phyloP scores from a whole-genome alignment of 1,140 invertebrate species.

The Spodoptera frugiperda region DNA sequence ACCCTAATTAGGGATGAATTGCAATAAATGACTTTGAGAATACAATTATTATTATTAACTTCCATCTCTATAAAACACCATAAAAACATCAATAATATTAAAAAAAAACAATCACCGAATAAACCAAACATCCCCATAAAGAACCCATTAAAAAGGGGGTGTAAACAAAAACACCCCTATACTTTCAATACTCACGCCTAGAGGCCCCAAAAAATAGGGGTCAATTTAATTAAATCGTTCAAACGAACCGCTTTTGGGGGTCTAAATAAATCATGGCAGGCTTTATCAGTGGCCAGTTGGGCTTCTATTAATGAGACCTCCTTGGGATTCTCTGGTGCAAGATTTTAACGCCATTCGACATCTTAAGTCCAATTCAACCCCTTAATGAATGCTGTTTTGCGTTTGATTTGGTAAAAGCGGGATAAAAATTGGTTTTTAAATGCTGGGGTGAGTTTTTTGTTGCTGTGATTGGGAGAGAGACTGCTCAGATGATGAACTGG shows the following conservation, averaged over 20 bases:
- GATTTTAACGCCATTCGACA: constrained; percentile 21
- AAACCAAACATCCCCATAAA: too few species aligned
- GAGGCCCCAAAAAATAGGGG: constrained; percentile 31
- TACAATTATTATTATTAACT: too few species aligned
- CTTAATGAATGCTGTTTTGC: constrained; percentile 17
- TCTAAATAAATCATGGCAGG: constrained; percentile 45
- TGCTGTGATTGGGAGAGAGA: too few species aligned
- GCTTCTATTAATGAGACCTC: constrained; percentile 42
- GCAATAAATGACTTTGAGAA: too few species aligned
- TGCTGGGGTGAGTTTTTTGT: too few species aligned
- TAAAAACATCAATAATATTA: too few species aligned
- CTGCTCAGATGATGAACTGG: too few species aligned
- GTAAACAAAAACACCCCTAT: background rate
- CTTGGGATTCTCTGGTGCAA: background rate
- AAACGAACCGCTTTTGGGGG: constrained; percentile 43
- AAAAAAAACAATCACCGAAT: too few species aligned
- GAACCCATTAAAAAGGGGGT: too few species aligned
- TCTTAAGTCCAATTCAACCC: constrained; percentile 16
- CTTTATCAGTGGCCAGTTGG: constrained; percentile 37
- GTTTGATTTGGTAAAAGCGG: background rate
- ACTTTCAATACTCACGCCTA: background rate
- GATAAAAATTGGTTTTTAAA: background rate
- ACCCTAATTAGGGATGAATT: too few species aligned
- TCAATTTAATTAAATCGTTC: constrained; percentile 45
- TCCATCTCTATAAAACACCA: too few species aligned